These are phyloP conservation scores for Erebia palarica DNA, from an alignment of 2,888 invertebrate species.

Conservation along the genomic window DNA sequence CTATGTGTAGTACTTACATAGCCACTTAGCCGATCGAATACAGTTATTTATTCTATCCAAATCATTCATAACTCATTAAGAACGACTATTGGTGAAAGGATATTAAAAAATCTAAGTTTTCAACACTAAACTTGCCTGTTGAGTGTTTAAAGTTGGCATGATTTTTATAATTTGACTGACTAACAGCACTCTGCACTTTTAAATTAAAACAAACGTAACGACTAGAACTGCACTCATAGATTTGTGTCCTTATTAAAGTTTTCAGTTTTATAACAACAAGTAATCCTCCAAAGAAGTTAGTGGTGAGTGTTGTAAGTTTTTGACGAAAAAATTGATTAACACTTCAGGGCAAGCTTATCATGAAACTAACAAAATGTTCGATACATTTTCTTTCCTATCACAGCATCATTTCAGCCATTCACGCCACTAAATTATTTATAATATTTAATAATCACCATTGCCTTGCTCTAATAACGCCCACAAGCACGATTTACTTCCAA, in stretches of 20 bases:
- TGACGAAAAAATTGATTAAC: slow-evolving; percentile 73
- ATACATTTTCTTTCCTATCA: slow-evolving; percentile 27
- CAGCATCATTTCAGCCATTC: slow-evolving; percentile 32
- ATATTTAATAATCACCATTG: slow-evolving; percentile 31
- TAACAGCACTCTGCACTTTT: slow-evolving; percentile 77
- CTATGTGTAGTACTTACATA: slow-evolving; percentile 73
- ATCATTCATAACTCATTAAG: slow-evolving; percentile 48
- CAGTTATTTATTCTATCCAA: slow-evolving; percentile 38
- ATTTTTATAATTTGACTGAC: slow-evolving; percentile 64
- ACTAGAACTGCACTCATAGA: slow-evolving; percentile 71
- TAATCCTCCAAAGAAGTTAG: slow-evolving; percentile 75
- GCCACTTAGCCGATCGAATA: slow-evolving; percentile 41
- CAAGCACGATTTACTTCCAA: slow-evolving; percentile 28
- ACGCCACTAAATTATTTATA: slow-evolving; percentile 26
- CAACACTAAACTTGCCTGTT: slow-evolving; percentile 68
- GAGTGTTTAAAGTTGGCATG: slow-evolving; percentile 75
- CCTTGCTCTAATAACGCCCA: slow-evolving; percentile 22
- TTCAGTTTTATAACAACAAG: slow-evolving; percentile 75
- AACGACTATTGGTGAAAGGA: slow-evolving; percentile 60
- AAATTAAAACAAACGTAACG: slow-evolving; percentile 53
- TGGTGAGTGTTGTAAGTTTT: slow-evolving; percentile 80
- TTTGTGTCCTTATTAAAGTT: slow-evolving; percentile 72
- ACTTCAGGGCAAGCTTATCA: slow-evolving; percentile 40
- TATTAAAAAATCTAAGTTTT: slow-evolving; percentile 72
- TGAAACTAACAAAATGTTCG: slow-evolving; percentile 37